These are phyloP conservation scores for Thinocorus orbignyianus DNA, from an alignment of 2,113 vertebrate genomes.

Conservation along the genomic window DNA sequence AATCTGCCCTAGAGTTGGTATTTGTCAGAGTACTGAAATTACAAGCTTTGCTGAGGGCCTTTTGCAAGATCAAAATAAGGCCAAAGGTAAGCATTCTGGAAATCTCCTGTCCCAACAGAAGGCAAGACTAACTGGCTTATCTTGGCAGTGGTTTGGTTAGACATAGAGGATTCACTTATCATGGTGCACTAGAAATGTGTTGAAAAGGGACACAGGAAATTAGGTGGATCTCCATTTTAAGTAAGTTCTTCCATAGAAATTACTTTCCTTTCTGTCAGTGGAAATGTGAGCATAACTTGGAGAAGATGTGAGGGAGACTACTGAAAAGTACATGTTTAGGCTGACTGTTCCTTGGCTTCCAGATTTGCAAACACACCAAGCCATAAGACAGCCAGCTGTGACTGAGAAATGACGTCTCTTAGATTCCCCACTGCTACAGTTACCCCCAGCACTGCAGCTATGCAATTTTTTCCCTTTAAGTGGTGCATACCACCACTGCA, in stretches of 20 bases:
- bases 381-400: background rate
- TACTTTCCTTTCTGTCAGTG: background rate
- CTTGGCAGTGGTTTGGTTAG: background rate
- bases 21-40: background rate
- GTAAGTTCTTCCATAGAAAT: background rate
- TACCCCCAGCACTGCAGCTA: background rate
- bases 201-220: background rate
- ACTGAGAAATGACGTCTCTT: background rate
- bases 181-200: background rate
- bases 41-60: background rate
- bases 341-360: background rate
- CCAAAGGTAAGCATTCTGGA: background rate
- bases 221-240: background rate
- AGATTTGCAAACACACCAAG: background rate
- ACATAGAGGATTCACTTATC: background rate
- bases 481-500: background rate
- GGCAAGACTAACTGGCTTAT: background rate
- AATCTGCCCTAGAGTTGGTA: background rate
- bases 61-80: background rate
- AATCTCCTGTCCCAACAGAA: background rate
- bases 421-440: background rate
- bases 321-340: background rate
- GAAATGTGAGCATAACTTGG: background rate
- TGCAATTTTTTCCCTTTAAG: accelerated
- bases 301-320: background rate